Evolutionary conservation across 2,888 invertebrate species (phyloP).

Genomic region (Salticus scenicus): DNA sequence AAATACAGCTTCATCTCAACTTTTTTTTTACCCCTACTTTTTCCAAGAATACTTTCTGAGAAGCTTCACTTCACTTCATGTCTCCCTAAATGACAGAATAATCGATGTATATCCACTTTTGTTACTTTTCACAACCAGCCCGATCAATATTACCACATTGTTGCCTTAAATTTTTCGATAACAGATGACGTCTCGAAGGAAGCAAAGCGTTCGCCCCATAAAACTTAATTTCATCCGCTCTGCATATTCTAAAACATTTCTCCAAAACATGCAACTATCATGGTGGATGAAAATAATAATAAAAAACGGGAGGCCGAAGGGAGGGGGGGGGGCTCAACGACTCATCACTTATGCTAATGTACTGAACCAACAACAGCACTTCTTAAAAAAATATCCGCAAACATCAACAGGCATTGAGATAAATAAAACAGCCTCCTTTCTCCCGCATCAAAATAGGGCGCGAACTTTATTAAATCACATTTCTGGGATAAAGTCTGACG

Average conservation of each 20-base stretch:
- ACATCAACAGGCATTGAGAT: conserved; percentile 9
- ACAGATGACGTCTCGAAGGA: neutral
- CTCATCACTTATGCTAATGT: conserved; percentile 9
- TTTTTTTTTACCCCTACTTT: too few relatives aligned
- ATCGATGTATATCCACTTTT: neutral
- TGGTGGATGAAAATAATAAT: neutral
- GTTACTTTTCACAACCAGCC: neutral
- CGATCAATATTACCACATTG: neutral
- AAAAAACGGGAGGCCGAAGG: neutral
- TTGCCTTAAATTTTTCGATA: neutral
- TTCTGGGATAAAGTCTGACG: neutral
- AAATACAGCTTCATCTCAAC: too few relatives aligned
- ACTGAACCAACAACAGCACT: neutral
- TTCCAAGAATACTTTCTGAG: too few relatives aligned
- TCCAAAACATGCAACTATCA: neutral
- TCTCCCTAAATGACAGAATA: neutral
- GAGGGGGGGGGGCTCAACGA: neutral
- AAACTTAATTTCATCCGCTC: conserved; percentile 1
- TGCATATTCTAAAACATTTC: neutral
- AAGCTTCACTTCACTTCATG: too few relatives aligned
- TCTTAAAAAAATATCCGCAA: neutral
- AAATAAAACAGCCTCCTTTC: conserved; percentile 4
- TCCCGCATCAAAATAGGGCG: conserved; percentile 4
- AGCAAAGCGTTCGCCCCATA: neutral
- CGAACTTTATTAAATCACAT: conserved; percentile 19